Percentiles rank a stretch among this genome's conserved stretches.
These are phyloP conservation scores for Corythornis leucogaster DNA, from an alignment of 2,797 vertebrate species.

Conservation along the genomic window DNA sequence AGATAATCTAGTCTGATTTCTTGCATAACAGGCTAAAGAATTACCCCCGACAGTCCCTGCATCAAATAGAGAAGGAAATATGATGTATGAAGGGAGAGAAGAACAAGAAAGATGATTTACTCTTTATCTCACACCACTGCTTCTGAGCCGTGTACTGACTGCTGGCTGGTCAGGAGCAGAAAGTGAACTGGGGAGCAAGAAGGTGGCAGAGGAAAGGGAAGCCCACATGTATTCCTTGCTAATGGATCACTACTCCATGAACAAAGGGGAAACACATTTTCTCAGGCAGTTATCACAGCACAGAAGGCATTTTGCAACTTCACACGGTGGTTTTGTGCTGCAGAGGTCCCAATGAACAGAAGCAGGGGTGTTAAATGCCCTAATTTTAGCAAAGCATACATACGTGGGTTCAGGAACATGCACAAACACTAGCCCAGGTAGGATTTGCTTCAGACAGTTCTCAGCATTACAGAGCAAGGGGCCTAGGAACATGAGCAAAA, in stretches of 20 bases:
- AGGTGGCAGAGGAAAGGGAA: not conserved
- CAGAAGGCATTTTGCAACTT: not conserved
- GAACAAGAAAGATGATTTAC: not conserved
- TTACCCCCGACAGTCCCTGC: not conserved
- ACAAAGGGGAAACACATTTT: not conserved
- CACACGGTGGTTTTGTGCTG: not conserved
- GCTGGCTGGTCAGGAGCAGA: not conserved
- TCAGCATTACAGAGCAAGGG: not conserved
- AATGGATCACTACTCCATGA: accelerated
- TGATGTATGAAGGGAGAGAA: not conserved
- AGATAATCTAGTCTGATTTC: not conserved
- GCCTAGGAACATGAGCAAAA: not conserved
- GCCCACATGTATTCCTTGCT: not conserved
- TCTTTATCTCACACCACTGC: not conserved
- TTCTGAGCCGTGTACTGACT: not conserved
- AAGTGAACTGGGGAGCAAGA: not conserved
- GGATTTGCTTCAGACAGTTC: not conserved
- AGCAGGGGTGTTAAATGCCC: not conserved
- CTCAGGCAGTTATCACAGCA: not conserved
- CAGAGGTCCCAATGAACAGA: not conserved
- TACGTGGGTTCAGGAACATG: not conserved
- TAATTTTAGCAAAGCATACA: not conserved
- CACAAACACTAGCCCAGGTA: not conserved
- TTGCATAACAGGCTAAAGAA: slow-evolving; percentile 36
- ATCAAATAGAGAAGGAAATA: not conserved